Conservation (phyloP, 2,888 invertebrate genomes). For the Aspidapion aeneum region DNA sequence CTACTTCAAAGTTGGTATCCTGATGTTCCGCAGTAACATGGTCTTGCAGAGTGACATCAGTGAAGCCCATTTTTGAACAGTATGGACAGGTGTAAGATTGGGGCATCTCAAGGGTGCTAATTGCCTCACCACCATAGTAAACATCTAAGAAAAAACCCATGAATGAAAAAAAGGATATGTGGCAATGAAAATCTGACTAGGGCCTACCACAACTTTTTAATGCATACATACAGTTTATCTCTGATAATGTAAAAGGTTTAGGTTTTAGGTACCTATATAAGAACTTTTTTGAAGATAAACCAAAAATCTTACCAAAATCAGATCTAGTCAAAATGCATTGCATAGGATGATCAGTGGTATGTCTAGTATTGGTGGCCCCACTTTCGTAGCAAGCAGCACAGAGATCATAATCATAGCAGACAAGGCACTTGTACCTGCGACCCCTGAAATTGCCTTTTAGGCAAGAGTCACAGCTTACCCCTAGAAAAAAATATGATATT, state of each 20-base stretch:
- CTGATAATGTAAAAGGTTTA: no score
- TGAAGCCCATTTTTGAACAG: conserved; percentile 95
- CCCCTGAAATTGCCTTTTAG: conserved; percentile 97
- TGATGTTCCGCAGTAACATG: conserved; percentile 90
- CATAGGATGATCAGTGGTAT: conserved; percentile 96
- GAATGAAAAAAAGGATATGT: no score
- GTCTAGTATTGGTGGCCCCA: conserved; percentile 86
- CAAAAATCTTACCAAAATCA: conserved; percentile 76
- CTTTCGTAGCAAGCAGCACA: conserved; percentile 95
- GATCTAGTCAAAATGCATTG: conserved; percentile 96
- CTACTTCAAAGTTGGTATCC: conserved; percentile 88
- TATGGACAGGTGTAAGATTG: conserved; percentile 98
- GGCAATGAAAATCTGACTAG: no score
- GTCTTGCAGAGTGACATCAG: conserved; percentile 86
- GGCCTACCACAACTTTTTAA: no score
- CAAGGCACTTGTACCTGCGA: conserved; percentile 96
- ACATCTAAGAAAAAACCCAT: conserved; percentile 18
- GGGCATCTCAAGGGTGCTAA: conserved; percentile 85
- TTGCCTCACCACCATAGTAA: conserved; percentile 88
- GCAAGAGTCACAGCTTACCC: conserved; percentile 99
- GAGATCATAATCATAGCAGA: conserved; percentile 98
- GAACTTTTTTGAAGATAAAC: background rate
- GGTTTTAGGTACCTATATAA: background rate
- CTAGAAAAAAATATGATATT: conserved; percentile 55
- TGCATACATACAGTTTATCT: no score